phyloP scores from a whole-genome alignment of 2,113 vertebrate species.

The Polypterus bichir region DNA sequence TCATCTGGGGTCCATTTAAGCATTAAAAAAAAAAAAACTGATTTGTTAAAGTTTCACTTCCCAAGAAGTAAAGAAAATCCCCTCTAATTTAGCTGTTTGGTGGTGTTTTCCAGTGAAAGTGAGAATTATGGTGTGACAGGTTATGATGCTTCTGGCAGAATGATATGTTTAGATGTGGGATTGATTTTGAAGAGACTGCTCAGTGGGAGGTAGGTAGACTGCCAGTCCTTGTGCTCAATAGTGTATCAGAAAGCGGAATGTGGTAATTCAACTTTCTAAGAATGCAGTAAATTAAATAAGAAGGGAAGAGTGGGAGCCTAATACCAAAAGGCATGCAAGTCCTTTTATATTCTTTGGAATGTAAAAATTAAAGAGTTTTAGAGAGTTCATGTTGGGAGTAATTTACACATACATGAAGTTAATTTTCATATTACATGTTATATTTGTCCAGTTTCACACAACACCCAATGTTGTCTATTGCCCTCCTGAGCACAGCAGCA shows the following conservation, averaged over 20 bases:
- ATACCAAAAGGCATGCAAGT: too few relatives aligned
- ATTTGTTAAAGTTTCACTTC: conserved; percentile 13
- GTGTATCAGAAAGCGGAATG: conserved; percentile 23
- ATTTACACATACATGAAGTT: too few relatives aligned
- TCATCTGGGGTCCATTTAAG: too few relatives aligned
- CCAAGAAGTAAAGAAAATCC: conserved; percentile 24
- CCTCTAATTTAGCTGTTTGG: conserved; percentile 46
- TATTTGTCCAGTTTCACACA: too few relatives aligned
- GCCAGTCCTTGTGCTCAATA: conserved; percentile 32
- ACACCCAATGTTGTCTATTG: too few relatives aligned
- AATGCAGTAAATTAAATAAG: conserved; percentile 23
- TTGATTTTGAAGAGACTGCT: conserved; percentile 54
- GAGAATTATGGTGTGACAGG: conserved; percentile 24
- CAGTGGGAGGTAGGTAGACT: conserved; percentile 41
- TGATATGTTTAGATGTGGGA: conserved; percentile 44
- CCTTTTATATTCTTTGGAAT: too few relatives aligned
- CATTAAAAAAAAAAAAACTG: too few relatives aligned
- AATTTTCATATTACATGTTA: too few relatives aligned
- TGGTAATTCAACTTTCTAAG: conserved; percentile 32
- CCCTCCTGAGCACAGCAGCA: too few relatives aligned
- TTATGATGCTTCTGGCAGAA: conserved; percentile 27
- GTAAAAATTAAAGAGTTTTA: too few relatives aligned
- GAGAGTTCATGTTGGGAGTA: too few relatives aligned
- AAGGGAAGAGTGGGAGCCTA: neutral
- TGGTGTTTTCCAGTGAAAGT: conserved; percentile 32